Base-by-base conservation (phyloP, 1,140 invertebrate genomes). In the Babylonia areolata region DNA sequence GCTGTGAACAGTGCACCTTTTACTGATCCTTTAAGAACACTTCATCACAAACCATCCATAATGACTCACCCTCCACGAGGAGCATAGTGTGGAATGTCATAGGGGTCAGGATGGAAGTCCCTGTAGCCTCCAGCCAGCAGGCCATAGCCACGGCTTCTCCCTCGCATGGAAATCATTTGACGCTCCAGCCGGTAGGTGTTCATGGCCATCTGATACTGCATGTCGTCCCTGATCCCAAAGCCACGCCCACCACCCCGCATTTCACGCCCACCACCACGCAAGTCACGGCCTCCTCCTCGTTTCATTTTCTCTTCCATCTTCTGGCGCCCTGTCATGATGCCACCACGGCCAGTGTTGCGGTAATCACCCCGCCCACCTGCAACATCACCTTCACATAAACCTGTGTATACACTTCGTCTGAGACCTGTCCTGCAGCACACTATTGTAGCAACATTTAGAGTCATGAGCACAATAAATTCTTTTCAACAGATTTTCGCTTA, bases 291-390 rank as follows among this genome's bases (percentile, higher is more conserved):
- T 31, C 39, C 69, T 46, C 35, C 35, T 3, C 82, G 82, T 39
- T 69, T 23, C 82, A 84, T 84, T 40, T 84, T 84, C 40, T 84
- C 82, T 28, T 84, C 69, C 82, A 84, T 84, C 40, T 84, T 84
- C 69, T 84, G 82, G 20, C 82, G 82, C 20, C 82, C 82, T 31
- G 82, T 84, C 69, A 73, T 84, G 54, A 84, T 40, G 35, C 33
- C 20, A 3, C 82, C 69, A 3, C 37, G 64, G 42, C 39, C 39
- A 20, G 64, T 35, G 5, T 69, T 40, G 9, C 71, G 71, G 71
- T 73, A 37, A 35, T 73, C 71, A 5, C 75, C 75, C 15, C 75
- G 6, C 3, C 75, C 75, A n/a, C 82, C 64, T 84, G 35, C 28
- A 12, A n/a, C 33, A 31, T n/a, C 46, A 33, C 46, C 46, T n/a